phyloP scores from a whole-genome alignment of 2,113 vertebrate genomes.

The Halichoerus grypus region DNA sequence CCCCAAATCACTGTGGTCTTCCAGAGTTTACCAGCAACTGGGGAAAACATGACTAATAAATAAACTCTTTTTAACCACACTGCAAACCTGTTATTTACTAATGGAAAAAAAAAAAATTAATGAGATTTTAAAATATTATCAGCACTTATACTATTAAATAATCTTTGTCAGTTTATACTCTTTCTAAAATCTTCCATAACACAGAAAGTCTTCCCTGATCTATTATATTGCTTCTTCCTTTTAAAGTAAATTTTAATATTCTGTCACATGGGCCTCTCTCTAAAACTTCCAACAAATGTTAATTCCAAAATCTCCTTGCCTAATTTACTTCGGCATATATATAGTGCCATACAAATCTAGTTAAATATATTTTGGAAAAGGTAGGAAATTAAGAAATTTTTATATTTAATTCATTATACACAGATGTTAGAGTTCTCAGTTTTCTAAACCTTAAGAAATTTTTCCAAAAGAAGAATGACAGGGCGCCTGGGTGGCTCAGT shows the following conservation, averaged over 20 bases:
- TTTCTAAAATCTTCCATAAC: conserved; percentile 37
- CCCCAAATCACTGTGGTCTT: conserved; percentile 47
- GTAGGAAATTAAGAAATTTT: conserved; percentile 50
- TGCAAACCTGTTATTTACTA: conserved; percentile 37
- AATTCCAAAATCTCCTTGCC: conserved; percentile 38
- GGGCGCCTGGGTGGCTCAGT: too few relatives aligned
- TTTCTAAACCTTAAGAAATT: conserved; percentile 56
- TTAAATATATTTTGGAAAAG: conserved; percentile 48
- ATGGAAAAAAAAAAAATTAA: conserved; percentile 43
- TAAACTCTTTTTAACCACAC: conserved; percentile 53
- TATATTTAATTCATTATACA: conserved; percentile 53
- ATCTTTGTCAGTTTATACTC: conserved; percentile 30
- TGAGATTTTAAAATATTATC: conserved; percentile 42
- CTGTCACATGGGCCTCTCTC: background rate
- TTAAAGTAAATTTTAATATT: conserved; percentile 60
- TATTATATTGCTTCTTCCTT: conserved; percentile 41
- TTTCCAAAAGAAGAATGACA: background rate
- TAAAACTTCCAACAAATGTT: conserved; percentile 58
- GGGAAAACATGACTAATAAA: conserved; percentile 28
- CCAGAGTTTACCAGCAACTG: conserved; percentile 32
- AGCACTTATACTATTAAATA: conserved; percentile 29
- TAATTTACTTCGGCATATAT: background rate
- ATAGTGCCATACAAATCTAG: background rate
- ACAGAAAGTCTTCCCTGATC: conserved; percentile 38
- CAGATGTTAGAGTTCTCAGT: conserved; percentile 12